phyloP scores from a whole-genome alignment of 1,140 invertebrate genomes.

The Bombus confusus region DNA sequence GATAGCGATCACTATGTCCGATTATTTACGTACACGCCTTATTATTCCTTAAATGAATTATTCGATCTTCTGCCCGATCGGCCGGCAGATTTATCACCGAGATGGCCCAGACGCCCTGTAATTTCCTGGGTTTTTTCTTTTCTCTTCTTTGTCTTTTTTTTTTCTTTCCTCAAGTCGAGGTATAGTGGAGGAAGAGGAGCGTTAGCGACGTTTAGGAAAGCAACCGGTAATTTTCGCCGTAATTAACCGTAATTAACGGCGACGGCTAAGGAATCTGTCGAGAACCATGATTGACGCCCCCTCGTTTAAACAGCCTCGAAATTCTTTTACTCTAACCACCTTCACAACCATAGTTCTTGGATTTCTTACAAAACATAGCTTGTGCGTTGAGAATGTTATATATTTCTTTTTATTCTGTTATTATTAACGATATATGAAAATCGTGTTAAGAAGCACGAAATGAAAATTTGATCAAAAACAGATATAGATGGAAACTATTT shows the following conservation, averaged over 20 bases:
- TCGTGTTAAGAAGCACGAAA: too few species aligned
- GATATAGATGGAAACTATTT: too few species aligned
- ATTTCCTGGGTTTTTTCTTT: conserved; percentile 48
- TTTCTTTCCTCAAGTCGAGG: neutral
- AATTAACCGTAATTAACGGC: conserved; percentile 73
- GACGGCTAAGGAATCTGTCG: conserved; percentile 66
- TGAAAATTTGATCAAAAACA: too few species aligned
- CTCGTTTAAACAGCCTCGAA: conserved; percentile 61
- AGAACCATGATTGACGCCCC: conserved; percentile 68
- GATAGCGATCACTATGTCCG: conserved; percentile 30
- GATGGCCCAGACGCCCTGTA: conserved; percentile 49
- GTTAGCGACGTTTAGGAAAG: conserved; percentile 67
- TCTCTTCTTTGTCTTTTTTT: neutral
- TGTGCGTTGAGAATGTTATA: conserved; percentile 7
- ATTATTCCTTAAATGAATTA: conserved; percentile 29
- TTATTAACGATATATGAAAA: conserved; percentile 15
- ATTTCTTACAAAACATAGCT: neutral
- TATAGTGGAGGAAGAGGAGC: conserved; percentile 44
- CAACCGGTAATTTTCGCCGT: conserved; percentile 59
- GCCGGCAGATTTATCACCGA: conserved; percentile 59
- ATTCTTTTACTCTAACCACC: conserved; percentile 18
- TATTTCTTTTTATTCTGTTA: neutral
- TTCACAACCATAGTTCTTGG: too few species aligned
- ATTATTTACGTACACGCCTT: conserved; percentile 41
- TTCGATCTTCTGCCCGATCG: conserved; percentile 47